Conservation (phyloP, 2,888 invertebrate genomes). For the Cacoxenus indagator region DNA sequence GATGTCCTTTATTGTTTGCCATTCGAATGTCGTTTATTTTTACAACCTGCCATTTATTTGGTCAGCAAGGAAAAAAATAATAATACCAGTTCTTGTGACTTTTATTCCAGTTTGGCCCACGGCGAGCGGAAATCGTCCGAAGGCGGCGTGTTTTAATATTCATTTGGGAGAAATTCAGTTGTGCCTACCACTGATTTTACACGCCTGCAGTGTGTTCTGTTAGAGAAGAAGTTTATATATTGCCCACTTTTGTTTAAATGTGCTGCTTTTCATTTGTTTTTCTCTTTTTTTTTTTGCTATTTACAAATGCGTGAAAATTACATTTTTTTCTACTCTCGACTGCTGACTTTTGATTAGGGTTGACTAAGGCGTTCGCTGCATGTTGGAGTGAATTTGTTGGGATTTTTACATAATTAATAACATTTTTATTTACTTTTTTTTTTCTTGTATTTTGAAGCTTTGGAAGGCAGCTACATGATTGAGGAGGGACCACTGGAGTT, state of each 20-base stretch:
- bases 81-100: neutral
- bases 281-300: no score
- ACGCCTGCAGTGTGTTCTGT: neutral
- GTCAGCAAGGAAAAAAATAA: slow-evolving; percentile 30
- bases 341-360: slow-evolving; percentile 24
- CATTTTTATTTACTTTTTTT: slow-evolving; percentile 42
- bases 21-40: slow-evolving; percentile 49
- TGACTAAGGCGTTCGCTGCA: neutral
- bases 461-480: no score
- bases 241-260: slow-evolving; percentile 41
- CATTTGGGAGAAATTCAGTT: slow-evolving; percentile 63
- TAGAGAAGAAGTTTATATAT: neutral
- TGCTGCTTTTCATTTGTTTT: slow-evolving; percentile 58
- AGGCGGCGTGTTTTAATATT: slow-evolving; percentile 58
- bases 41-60: slow-evolving; percentile 56
- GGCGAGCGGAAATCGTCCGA: neutral
- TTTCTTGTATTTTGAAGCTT: slow-evolving; percentile 39
- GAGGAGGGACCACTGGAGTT: no score
- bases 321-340: slow-evolving; percentile 28
- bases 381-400: no score
- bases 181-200: slow-evolving; percentile 25
- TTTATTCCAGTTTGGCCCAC: slow-evolving; percentile 35
- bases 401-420: no score
- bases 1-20: slow-evolving; percentile 40
- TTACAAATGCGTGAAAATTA: slow-evolving; percentile 58